Evolutionary conservation across 1,140 invertebrate genomes (phyloP).

Genomic region (Dermatophagoides farinae): DNA sequence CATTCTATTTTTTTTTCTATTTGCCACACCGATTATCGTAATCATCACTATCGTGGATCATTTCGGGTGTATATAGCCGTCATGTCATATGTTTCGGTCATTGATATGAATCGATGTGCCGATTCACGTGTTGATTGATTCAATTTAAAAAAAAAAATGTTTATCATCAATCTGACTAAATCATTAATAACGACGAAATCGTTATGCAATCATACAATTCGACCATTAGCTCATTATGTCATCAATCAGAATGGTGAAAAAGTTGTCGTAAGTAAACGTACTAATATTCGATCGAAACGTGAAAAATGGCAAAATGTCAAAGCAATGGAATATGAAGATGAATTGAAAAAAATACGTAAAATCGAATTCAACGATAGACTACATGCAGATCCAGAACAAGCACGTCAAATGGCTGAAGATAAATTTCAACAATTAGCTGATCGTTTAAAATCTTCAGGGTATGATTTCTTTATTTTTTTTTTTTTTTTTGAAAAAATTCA

Average conservation of each 20-base stretch:
- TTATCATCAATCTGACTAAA: too few species aligned
- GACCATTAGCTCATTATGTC: background rate
- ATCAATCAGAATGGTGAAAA: conserved; percentile 4
- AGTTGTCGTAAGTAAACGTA: conserved; percentile 3
- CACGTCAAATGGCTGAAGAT: background rate
- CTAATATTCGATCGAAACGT: background rate
- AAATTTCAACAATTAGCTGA: background rate
- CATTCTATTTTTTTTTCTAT: too few species aligned
- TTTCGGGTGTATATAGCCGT: too few species aligned
- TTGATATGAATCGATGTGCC: too few species aligned
- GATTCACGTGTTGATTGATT: too few species aligned
- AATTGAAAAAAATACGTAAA: background rate
- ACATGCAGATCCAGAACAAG: conserved; percentile 3
- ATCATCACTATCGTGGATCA: too few species aligned
- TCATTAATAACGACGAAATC: too few species aligned
- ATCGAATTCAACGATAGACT: conserved; percentile 1
- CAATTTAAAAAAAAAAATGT: too few species aligned
- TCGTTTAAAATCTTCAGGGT: background rate
- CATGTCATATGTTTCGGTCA: too few species aligned
- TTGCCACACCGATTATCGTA: too few species aligned
- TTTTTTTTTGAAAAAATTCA: background rate
- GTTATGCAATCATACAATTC: too few species aligned
- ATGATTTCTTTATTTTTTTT: background rate
- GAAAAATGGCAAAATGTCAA: conserved; percentile 8
- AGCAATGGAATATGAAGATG: conserved; percentile 1